Conservation (phyloP, 2,797 vertebrate species). For the Esox masquinongy region DNA sequence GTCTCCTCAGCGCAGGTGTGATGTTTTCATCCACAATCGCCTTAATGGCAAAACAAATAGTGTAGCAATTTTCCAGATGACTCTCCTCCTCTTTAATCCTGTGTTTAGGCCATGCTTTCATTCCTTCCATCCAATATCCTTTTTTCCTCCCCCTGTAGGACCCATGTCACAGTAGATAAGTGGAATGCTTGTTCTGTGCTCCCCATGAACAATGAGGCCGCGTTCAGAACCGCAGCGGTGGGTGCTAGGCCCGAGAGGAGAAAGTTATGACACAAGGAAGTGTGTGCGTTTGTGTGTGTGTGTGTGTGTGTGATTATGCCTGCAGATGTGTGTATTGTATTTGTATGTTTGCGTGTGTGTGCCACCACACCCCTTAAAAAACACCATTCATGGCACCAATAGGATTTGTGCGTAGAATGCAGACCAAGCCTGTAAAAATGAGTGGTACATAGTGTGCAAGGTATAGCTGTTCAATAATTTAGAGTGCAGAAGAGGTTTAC, state of each 20-base stretch:
- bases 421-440: constrained; percentile 15
- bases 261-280: neutral
- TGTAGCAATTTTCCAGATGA: constrained; percentile 22
- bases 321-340: constrained; percentile 5
- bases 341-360: neutral
- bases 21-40: constrained; percentile 14
- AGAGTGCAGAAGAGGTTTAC: constrained; percentile 31
- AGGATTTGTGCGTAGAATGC: constrained; percentile 9
- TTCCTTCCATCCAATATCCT: neutral
- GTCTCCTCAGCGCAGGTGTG: neutral
- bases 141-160: neutral
- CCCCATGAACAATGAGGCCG: constrained; percentile 18
- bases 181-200: neutral
- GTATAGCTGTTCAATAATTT: constrained; percentile 48
- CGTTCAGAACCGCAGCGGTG: neutral
- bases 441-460: neutral
- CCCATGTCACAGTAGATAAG: constrained; percentile 23
- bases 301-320: neutral
- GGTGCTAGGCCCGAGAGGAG: neutral
- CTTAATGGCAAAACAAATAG: constrained; percentile 16
- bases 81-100: constrained; percentile 22
- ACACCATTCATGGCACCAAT: constrained; percentile 16
- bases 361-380: neutral
- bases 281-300: constrained; percentile 7
- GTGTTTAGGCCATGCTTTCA: constrained; percentile 5